These are phyloP conservation scores for Gortyna flavago DNA, from an alignment of 2,888 invertebrate genomes.

Conservation along the genomic window DNA sequence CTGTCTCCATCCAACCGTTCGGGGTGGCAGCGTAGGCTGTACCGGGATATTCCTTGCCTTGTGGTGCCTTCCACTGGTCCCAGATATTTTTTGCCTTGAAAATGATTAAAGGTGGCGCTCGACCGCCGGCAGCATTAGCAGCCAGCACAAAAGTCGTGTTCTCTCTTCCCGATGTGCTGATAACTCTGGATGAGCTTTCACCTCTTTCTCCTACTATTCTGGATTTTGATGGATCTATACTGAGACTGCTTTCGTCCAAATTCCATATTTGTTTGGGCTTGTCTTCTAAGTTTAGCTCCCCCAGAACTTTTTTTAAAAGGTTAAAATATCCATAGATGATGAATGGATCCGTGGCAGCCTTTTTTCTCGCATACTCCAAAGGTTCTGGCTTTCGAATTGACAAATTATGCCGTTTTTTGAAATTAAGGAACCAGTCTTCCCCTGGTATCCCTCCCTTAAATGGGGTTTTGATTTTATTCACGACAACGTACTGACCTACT, in stretches of 20 bases:
- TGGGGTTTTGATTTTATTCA: background rate
- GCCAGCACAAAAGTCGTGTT: too few relatives aligned
- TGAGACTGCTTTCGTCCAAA: slow-evolving; percentile 1
- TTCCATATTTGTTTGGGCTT: too few relatives aligned
- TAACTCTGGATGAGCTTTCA: slow-evolving; percentile 1
- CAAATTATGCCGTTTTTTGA: background rate
- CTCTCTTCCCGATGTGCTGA: too few relatives aligned
- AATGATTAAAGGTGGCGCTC: too few relatives aligned
- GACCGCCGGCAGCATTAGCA: too few relatives aligned
- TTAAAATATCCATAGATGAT: too few relatives aligned
- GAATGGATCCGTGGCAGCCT: background rate
- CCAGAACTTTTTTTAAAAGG: too few relatives aligned
- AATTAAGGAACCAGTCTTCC: background rate
- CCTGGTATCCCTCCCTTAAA: background rate
- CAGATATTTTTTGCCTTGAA: background rate
- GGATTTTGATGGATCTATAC: background rate
- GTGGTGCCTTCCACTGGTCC: slow-evolving; percentile 1
- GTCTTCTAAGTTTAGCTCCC: too few relatives aligned
- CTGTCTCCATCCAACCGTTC: slow-evolving; percentile 1
- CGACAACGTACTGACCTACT: background rate
- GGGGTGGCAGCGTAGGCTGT: background rate
- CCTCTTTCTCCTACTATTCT: background rate
- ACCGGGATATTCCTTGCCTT: background rate
- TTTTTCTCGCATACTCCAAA: background rate
- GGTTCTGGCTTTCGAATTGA: slow-evolving; percentile 6